Percentiles rank a stretch among this genome's conserved stretches.
phyloP scores from a whole-genome alignment of 2,888 invertebrate genomes.

The Drosophila incognita region DNA sequence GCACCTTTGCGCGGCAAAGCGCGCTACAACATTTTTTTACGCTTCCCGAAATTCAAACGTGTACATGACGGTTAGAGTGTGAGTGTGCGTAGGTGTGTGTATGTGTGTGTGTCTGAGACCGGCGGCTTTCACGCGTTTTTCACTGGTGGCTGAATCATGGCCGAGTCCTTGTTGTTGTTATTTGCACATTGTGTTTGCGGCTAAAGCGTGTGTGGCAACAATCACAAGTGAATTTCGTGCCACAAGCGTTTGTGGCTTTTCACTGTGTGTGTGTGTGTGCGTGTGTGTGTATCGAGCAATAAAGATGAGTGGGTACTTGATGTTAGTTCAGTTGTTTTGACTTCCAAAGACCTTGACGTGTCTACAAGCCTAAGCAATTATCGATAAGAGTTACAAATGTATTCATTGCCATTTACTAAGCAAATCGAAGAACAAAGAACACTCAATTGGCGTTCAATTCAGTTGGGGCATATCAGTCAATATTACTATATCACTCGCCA shows the following conservation, averaged over 20 bases:
- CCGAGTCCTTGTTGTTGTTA: slow-evolving; percentile 37
- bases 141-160: slow-evolving; percentile 43
- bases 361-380: slow-evolving; percentile 57
- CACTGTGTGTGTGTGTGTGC: neutral
- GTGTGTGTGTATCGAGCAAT: slow-evolving; percentile 48
- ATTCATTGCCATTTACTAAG: slow-evolving; percentile 19
- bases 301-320: slow-evolving; percentile 77
- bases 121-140: slow-evolving; percentile 65
- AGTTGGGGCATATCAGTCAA: neutral
- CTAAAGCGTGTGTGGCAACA: slow-evolving; percentile 57
- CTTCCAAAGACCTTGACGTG: slow-evolving; percentile 42
- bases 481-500: neutral
- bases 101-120: slow-evolving; percentile 6
- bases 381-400: slow-evolving; percentile 20
- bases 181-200: slow-evolving; percentile 54
- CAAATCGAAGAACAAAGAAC: slow-evolving; percentile 8
- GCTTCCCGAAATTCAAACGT: slow-evolving; percentile 31
- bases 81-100: slow-evolving; percentile 15
- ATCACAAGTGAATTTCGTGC: slow-evolving; percentile 52
- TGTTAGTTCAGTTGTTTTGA: slow-evolving; percentile 59
- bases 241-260: slow-evolving; percentile 4
- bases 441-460: slow-evolving; percentile 2
- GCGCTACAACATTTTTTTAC: slow-evolving; percentile 34
- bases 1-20: slow-evolving; percentile 64
- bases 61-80: neutral